A percentile compares a stretch with the other conserved stretches of the same genome.
These are phyloP conservation scores for Pogonomyrmex californicus DNA, from an alignment of 1,140 invertebrate species.

Conservation along the genomic window DNA sequence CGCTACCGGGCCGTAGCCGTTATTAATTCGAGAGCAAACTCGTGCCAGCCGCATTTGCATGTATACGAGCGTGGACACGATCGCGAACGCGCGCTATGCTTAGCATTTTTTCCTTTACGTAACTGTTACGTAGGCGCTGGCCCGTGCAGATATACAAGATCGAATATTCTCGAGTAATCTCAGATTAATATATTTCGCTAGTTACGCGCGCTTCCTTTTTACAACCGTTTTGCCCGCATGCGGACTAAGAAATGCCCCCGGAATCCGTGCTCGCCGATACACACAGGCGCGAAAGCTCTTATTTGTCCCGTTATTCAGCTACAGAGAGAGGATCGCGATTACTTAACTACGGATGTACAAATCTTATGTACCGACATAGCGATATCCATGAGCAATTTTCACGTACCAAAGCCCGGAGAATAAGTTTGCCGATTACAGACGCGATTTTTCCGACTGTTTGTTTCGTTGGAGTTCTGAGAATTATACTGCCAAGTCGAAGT, in stretches of 20 bases:
- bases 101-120: constrained; percentile 56
- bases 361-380: neutral
- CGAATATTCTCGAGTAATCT: too few relatives aligned
- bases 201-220: too few relatives aligned
- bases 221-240: too few relatives aligned
- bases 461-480: constrained; percentile 53
- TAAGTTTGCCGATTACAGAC: constrained; percentile 7
- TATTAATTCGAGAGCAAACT: constrained; percentile 58
- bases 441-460: constrained; percentile 20
- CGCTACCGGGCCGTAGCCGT: constrained; percentile 32
- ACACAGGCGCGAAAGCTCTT: too few relatives aligned
- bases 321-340: too few relatives aligned
- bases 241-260: too few relatives aligned
- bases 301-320: too few relatives aligned
- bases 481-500: constrained; percentile 19
- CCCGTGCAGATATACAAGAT: too few relatives aligned
- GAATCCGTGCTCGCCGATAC: too few relatives aligned
- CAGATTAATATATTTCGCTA: too few relatives aligned
- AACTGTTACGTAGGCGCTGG: too few relatives aligned
- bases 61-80: constrained; percentile 23
- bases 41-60: constrained; percentile 53
- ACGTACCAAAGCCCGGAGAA: neutral
- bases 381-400: constrained; percentile 6
- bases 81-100: constrained; percentile 38
- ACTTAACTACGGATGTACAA: too few relatives aligned